Base-by-base conservation (phyloP, 2,888 invertebrate species). In the Perdita meconis region DNA sequence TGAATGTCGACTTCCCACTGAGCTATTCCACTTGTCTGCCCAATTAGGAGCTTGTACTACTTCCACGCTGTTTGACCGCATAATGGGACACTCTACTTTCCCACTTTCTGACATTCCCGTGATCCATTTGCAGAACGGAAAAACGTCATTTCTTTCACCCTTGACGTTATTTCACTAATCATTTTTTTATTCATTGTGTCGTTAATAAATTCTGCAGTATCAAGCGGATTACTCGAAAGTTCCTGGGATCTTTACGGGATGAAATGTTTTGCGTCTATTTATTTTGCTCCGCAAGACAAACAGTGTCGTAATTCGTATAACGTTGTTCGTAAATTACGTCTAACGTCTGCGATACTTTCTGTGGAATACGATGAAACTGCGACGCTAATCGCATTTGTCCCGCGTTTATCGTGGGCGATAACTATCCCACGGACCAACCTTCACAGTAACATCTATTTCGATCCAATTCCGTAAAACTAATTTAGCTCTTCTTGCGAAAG, bases 401-500 rank as follows among this genome's bases (percentile, higher is more conserved):
- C 50, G 47, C 56, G 67, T 60, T 60, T 65, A 60, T 47, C 36
- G 16, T 26, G 44, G 24, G n/a, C 44, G 24, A 34, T 30, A 50
- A n/a, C 19, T 34, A 67, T 40, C 47, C 50, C 40, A n/a, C 22
- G 38, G 30, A 10, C 19, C 19, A 47, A 19, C 47, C 47, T 26
- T 10, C 26, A 22, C 6, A n/a, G 26, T n/a, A 26, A 56, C 38
- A 22, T 26, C n/a, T 1, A 13, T 50, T 59, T 38, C 16, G 60
- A 57, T 71, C 51, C 60, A 60, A 78, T 74, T 78, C 42, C 24
- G 22, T 38, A 60, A 60, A 78, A 78, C 70, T 78, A 78, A 80
- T 80, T 80, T 61, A 64, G 34, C 64, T 22, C 47, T 59, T 44
- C 51, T 12, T 5, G 8, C n/a, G 56, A 70, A 69, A 70, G 24